Evolutionary conservation across 2,113 vertebrate genomes (phyloP), one percentile per base, ranked within the genome.

Genomic region (Illadopsis cleaveri): DNA sequence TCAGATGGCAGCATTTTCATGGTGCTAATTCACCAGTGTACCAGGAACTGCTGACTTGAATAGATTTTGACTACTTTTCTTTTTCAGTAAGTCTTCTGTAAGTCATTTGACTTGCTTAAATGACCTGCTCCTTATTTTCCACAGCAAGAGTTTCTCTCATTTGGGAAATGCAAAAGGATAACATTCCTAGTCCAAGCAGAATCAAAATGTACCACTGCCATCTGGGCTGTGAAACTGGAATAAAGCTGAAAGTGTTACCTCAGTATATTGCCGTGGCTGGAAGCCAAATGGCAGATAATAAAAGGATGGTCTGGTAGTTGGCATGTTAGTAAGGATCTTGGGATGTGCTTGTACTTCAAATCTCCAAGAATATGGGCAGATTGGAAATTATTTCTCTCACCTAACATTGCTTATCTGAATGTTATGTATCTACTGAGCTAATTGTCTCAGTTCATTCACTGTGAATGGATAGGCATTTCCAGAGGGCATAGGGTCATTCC

Each of bases 211-310:
- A 81, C 61, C 61, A 35, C 58, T 94, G 73, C 86, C 94, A 87
- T 91, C 94, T 95, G 95, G 79, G 82, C 85, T 95, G 85, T 92
- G 79, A 96, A 92, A 93, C 50, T 90, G 81, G 81, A 92, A 79
- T 93, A 78, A 93, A 94, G 38, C 82, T 88, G 87, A 85, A 89
- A 87, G 75, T 1, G 0, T 94, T 89, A 87, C 70, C 73, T 89
- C 78, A 50, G 4, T 93, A 42, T 65, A 91, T 85, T 85, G 87
- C 66, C 3, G 5, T 91, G 73, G 66, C 87, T 85, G 73, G 57
- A 76, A 82, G 84, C 61, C 84, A 87, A 78, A 68, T 91, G 62
- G 62, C 58, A 88, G 93, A 82, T 84, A 86, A 79, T 82, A 77
- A 89, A 85, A 96, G 45, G 42, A 57, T 80, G 84, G 70, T 85